Evolutionary conservation across 1,140 invertebrate species (phyloP), one percentile per base, ranked within the genome.

Genomic region (Drosophila suzukii): DNA sequence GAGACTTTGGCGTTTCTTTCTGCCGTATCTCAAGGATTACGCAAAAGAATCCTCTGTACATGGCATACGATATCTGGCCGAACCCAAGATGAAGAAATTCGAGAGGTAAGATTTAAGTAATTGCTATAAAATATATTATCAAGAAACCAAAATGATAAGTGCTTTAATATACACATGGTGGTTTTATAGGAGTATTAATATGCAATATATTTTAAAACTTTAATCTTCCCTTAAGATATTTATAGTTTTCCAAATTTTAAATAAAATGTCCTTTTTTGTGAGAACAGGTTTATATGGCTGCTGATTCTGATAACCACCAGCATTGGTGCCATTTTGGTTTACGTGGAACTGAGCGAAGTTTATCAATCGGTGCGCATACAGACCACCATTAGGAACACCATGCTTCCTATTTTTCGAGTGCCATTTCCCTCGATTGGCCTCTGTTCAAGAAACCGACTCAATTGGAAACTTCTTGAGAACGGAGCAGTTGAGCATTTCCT

Each of bases 371-470:
- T 61, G 0, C 76, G 86, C 4, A 70, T 86, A 3, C 86, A 91
- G 8, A 91, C 90, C 0, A 89, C 81, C 39, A 86, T 91, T 20
- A 78, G 71, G n/a, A 75, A 90, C 47, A 77, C 78, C 0, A 79
- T 91, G 70, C 43, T 43, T 2, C 90, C 90, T 1, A 55, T 86
- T 4, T 91, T 91, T 43, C 71, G 24, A 5, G 54, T 75, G 0
- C 60, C 75, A 5, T 91, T 91, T 53, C 90, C 90, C 7, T 68
- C 90, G 1, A 73, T 91, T 34, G 90, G 66, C 1, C 15, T 91
- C 3, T 91, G 90, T 44, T 57, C 71, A 0, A 70, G 60, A 4
- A 83, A 78, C 70, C 78, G 90, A 20, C 44, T 91, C 36, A 75
- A 91, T 53, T 66, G 74, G 72, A 32, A 8, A 0, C 49, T 53